Conservation (phyloP, 2,888 invertebrate genomes). For the Drosophila acutilabella region DNA sequence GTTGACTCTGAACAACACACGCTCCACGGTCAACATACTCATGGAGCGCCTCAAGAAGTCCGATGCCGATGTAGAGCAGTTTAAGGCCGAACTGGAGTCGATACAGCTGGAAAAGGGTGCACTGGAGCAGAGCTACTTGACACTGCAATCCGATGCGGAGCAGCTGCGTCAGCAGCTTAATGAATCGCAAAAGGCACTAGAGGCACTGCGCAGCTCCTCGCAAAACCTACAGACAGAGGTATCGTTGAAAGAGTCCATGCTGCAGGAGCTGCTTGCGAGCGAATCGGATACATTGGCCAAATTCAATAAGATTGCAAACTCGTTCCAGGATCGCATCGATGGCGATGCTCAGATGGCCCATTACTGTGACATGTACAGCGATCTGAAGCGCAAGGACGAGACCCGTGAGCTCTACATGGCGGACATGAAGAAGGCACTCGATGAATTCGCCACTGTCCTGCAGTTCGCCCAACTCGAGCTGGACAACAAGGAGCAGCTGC, state of each 20-base stretch:
- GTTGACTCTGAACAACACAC: slow-evolving; percentile 84
- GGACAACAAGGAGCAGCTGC: slow-evolving; percentile 83
- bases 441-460: slow-evolving; percentile 85
- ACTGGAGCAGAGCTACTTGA: slow-evolving; percentile 79
- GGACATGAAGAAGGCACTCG: slow-evolving; percentile 85
- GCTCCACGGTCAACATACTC: slow-evolving; percentile 84
- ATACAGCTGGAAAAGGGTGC: slow-evolving; percentile 81
- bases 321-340: slow-evolving; percentile 85
- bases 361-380: slow-evolving; percentile 84
- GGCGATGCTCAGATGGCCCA: slow-evolving; percentile 83
- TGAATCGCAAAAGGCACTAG: slow-evolving; percentile 80
- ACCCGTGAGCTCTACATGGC: slow-evolving; percentile 84
- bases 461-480: slow-evolving; percentile 84
- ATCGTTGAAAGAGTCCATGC: slow-evolving; percentile 84
- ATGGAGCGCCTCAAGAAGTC: slow-evolving; percentile 85
- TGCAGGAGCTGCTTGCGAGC: slow-evolving; percentile 83
- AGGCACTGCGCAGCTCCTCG: slow-evolving; percentile 79
- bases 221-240: slow-evolving; percentile 83
- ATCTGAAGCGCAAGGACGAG: slow-evolving; percentile 84
- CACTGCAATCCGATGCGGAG: slow-evolving; percentile 79
- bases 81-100: slow-evolving; percentile 83
- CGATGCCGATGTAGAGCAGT: slow-evolving; percentile 84
- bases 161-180: slow-evolving; percentile 72
- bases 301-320: slow-evolving; percentile 85
- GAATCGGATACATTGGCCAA: slow-evolving; percentile 85